A percentile compares a stretch with the other conserved stretches of the same genome.
Evolutionary conservation across 2,888 invertebrate species (phyloP).

Genomic region (Monopis laevigella): DNA sequence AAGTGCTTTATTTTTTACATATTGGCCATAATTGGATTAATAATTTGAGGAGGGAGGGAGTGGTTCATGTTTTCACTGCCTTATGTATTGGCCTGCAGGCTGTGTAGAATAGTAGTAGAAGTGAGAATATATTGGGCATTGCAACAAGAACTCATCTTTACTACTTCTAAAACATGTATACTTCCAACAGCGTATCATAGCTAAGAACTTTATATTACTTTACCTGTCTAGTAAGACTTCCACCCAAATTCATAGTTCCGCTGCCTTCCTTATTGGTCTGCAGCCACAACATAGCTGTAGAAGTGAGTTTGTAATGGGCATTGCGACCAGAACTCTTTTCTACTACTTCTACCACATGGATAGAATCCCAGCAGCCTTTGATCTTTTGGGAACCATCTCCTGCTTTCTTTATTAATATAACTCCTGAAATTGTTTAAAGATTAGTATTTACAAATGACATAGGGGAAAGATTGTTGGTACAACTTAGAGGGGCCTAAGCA

Average conservation of each 20-base stretch:
- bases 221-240: slow-evolving; percentile 96
- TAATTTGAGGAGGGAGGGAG: too few relatives aligned
- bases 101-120: slow-evolving; percentile 98
- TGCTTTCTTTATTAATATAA: slow-evolving; percentile 98
- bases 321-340: slow-evolving; percentile 94
- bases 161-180: slow-evolving; percentile 99
- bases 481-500: too few relatives aligned
- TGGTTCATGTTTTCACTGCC: slow-evolving; percentile 99
- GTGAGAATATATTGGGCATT: slow-evolving; percentile 98
- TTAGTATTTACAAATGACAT: too few relatives aligned
- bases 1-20: too few relatives aligned
- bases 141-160: slow-evolving; percentile 93
- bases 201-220: background rate
- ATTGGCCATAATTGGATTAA: too few relatives aligned
- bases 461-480: too few relatives aligned
- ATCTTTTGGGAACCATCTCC: slow-evolving; percentile 98
- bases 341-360: slow-evolving; percentile 98
- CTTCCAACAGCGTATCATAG: too few relatives aligned
- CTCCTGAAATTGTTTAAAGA: slow-evolving; percentile 78
- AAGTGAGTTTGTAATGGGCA: slow-evolving; percentile 98
- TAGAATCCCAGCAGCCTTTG: slow-evolving; percentile 99
- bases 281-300: slow-evolving; percentile 99
- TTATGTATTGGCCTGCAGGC: slow-evolving; percentile 97
- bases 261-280: slow-evolving; percentile 97
- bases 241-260: slow-evolving; percentile 99